Evolutionary conservation across 2,888 invertebrate genomes (phyloP).

Genomic region (Idaea aversata): DNA sequence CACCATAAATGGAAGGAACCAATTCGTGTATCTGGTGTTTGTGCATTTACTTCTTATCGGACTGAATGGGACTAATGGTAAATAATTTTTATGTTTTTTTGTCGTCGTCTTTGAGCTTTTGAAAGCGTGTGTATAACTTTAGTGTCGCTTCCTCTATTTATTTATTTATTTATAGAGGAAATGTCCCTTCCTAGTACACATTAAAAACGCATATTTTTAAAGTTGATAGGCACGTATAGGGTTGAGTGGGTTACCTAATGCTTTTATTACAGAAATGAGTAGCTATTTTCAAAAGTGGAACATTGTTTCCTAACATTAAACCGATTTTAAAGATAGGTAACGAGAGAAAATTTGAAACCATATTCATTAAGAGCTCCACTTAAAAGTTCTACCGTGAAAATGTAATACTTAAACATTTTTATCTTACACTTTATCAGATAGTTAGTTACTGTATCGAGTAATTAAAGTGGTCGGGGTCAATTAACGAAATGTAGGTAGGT

Average conservation of each 20-base stretch:
- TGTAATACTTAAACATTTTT: conserved; percentile 19
- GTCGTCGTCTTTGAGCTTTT: background rate
- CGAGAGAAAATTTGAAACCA: background rate
- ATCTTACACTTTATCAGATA: conserved; percentile 47
- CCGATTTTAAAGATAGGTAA: too few relatives aligned
- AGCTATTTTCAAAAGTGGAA: too few relatives aligned
- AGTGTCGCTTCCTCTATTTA: background rate
- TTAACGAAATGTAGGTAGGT: conserved; percentile 71
- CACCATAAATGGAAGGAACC: conserved; percentile 75
- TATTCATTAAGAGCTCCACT: background rate
- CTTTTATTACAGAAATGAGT: too few relatives aligned
- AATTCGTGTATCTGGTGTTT: conserved; percentile 76
- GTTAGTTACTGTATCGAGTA: conserved; percentile 50
- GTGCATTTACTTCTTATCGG: conserved; percentile 77
- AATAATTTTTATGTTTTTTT: conserved; percentile 36
- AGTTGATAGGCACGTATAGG: too few relatives aligned
- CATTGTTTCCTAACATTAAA: too few relatives aligned
- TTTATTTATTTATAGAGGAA: background rate
- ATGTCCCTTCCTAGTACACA: background rate
- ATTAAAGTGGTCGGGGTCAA: conserved; percentile 69
- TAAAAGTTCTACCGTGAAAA: conserved; percentile 20
- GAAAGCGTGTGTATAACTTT: background rate
- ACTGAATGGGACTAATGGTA: conserved; percentile 78
- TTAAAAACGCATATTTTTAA: background rate
- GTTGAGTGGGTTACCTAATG: too few relatives aligned